phyloP scores from a whole-genome alignment of 2,113 vertebrate species.

The Antigone vipio region DNA sequence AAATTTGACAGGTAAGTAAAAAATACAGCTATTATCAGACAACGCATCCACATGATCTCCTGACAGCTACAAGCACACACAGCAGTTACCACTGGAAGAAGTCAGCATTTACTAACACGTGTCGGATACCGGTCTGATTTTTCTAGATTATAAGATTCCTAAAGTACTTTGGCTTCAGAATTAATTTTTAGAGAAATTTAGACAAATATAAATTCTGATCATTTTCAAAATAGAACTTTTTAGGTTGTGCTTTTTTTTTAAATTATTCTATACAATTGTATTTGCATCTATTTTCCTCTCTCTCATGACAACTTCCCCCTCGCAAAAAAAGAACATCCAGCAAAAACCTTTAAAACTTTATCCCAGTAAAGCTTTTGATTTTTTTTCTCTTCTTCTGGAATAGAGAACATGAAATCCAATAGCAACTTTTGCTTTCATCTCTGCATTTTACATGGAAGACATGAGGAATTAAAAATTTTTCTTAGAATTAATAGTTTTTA shows the following conservation, averaged over 20 bases:
- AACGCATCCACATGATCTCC: conserved; percentile 58
- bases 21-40: conserved; percentile 64
- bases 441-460: not conserved
- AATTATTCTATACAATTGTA: not conserved
- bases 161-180: not conserved
- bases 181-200: not conserved
- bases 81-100: not conserved
- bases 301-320: not conserved
- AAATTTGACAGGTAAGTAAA: conserved; percentile 62
- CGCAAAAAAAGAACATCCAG: not conserved
- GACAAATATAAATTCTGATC: not conserved
- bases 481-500: not conserved
- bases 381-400: not conserved
- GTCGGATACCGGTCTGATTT: not conserved
- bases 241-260: not conserved
- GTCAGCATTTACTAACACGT: not conserved
- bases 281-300: not conserved
- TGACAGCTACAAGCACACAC: conserved; percentile 58
- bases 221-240: too few species aligned
- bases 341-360: not conserved
- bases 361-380: not conserved
- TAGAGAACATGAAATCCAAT: not conserved
- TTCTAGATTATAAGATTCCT: not conserved
- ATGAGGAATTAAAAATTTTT: not conserved
- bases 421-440: not conserved